A percentile compares a stretch with the other conserved stretches of the same genome.
Conservation (phyloP, 1,140 invertebrate species). For the Papilio machaon region DNA sequence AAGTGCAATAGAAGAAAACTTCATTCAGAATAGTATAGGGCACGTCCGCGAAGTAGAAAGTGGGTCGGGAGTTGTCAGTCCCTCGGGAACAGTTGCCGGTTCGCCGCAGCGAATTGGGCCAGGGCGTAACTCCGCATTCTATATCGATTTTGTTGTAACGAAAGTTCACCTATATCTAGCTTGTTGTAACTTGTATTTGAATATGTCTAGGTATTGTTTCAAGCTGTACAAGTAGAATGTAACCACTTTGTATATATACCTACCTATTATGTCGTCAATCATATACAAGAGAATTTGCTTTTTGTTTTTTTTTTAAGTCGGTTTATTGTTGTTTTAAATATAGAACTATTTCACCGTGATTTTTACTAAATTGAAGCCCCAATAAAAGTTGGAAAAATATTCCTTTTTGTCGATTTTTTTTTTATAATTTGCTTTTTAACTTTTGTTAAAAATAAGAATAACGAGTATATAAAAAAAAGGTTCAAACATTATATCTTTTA, state of each 20-base stretch:
- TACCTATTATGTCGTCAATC: no score
- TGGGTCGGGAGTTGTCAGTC: constrained; percentile 16
- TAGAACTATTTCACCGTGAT: no score
- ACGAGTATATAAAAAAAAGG: not conserved
- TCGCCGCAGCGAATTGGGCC: constrained; percentile 39
- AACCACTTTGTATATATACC: no score
- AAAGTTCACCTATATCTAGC: not conserved
- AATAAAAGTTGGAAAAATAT: no score
- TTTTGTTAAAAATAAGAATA: not conserved
- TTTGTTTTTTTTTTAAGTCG: no score
- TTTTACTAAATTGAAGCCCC: no score
- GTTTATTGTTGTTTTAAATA: no score
- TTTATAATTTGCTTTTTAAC: not conserved
- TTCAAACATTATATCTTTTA: not conserved
- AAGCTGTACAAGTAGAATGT: not conserved
- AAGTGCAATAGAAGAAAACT: not conserved
- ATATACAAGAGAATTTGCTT: no score
- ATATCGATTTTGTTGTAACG: constrained; percentile 38
- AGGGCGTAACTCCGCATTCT: constrained; percentile 38
- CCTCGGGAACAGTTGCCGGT: constrained; percentile 16
- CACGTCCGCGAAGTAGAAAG: constrained; percentile 23
- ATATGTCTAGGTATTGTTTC: constrained; percentile 19
- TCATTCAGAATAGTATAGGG: not conserved
- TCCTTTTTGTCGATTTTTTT: not conserved
- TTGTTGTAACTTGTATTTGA: not conserved